Evolutionary conservation across 1,140 invertebrate genomes (phyloP), one percentile per base, ranked within the genome.

Genomic region (Eciton burchellii): DNA sequence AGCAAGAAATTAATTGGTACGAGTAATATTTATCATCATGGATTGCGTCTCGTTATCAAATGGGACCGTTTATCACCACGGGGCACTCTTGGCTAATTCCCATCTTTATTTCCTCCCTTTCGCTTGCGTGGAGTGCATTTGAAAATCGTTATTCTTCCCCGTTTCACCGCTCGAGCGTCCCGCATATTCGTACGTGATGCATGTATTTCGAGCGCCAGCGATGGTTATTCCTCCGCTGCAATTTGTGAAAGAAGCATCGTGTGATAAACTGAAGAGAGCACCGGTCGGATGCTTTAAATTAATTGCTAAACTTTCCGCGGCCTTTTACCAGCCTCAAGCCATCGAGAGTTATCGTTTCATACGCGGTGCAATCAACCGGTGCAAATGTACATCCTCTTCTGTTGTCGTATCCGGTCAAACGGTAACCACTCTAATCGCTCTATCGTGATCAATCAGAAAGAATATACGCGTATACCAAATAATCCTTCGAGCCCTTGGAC

Each of bases 201-300:
- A 79, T 79, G 24, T 19, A 11, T 21, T 79, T 63, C 41, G 56
- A 79, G 56, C 63, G 74, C 35, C 68, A 68, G 68, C 74, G 56
- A 49, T 79, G 49, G 62, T 79, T 79, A 79, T 79, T 63, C 68
- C 63, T 35, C 63, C 21, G 74, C 49, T 68, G 74, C 63, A 47
- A 79, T 68, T 79, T 49, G 63, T 79, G 62, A 79, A 79, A 68
- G 56, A 79, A 79, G 63, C 68, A 79, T 79, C 49, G 57, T 43
- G 26, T 26, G 35, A 59, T 12, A 45, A 35, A 79, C 68, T 68
- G 56, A 56, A 79, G 63, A 56, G 74, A 62, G 68, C 74, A 6
- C 35, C 6, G 6, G 35, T 77, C 62, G 41, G 63, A 68, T 77
- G 56, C 62, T 35, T 35, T 68, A 79, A 79, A 79, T 79, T 79